Conservation (phyloP, 2,113 vertebrate species). For the Ictalurus furcatus region DNA sequence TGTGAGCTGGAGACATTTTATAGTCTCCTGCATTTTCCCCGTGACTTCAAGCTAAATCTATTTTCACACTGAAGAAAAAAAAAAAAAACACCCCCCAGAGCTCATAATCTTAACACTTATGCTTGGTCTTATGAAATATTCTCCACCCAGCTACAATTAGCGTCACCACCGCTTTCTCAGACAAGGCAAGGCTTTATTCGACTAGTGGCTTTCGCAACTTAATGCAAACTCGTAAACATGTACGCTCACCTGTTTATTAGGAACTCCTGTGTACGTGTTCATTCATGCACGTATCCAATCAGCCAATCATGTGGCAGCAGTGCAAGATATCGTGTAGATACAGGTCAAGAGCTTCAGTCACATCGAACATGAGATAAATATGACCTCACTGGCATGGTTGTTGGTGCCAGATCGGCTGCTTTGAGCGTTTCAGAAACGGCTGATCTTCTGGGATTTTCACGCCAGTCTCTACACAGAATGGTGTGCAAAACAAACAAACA, state of each 20-base stretch:
- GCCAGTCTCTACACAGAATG: neutral
- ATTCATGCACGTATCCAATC: neutral
- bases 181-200: neutral
- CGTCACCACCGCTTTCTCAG: neutral
- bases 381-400: neutral
- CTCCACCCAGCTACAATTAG: neutral
- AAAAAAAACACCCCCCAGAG: neutral
- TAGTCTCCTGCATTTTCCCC: neutral
- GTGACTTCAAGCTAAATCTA: neutral
- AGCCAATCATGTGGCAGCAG: neutral
- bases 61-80: neutral
- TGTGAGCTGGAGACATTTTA: neutral
- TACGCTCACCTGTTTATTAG: neutral
- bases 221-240: neutral
- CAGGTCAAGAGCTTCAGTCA: neutral
- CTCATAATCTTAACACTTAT: neutral
- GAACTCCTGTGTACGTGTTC: neutral
- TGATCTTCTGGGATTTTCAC: neutral
- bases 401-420: neutral
- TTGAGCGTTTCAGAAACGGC: neutral
- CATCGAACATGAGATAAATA: neutral
- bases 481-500: neutral
- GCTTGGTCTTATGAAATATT: neutral
- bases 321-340: neutral
- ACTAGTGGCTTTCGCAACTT: neutral